These are phyloP conservation scores for Chrysomela aeneicollis DNA, from an alignment of 2,888 invertebrate genomes.

Conservation along the genomic window DNA sequence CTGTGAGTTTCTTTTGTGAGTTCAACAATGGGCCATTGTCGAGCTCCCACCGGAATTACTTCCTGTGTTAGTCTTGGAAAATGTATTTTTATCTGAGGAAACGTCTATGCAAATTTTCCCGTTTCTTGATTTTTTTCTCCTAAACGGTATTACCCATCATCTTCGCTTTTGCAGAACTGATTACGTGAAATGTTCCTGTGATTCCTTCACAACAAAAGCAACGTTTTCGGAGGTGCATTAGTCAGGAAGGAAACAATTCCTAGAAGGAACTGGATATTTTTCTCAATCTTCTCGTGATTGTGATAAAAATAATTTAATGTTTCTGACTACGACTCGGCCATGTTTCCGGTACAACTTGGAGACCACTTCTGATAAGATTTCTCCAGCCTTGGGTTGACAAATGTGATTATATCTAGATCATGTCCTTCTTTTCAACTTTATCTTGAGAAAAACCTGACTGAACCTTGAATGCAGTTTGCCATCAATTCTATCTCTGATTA, in stretches of 20 bases:
- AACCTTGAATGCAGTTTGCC: no score
- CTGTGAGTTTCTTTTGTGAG: constrained; percentile 40
- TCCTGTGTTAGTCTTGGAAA: constrained; percentile 26
- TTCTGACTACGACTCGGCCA: no score
- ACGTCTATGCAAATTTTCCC: constrained; percentile 19
- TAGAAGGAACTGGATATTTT: neutral
- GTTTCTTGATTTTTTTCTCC: constrained; percentile 4
- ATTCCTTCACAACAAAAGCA: constrained; percentile 4
- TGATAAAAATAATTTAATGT: neutral
- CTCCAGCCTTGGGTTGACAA: no score
- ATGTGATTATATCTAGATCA: no score
- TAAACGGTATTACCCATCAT: neutral
- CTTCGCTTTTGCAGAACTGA: neutral
- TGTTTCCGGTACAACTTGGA: no score
- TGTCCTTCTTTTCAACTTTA: no score
- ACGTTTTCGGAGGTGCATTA: neutral
- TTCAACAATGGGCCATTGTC: constrained; percentile 35
- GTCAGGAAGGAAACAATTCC: neutral
- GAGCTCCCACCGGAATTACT: constrained; percentile 25
- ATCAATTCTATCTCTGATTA: no score
- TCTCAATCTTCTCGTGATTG: neutral
- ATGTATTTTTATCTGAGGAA: constrained; percentile 28
- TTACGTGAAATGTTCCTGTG: constrained; percentile 15
- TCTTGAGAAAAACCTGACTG: no score
- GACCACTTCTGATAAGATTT: no score